Evolutionary conservation across 2,888 invertebrate genomes (phyloP).

Genomic region (Opisthograptis luteolata): DNA sequence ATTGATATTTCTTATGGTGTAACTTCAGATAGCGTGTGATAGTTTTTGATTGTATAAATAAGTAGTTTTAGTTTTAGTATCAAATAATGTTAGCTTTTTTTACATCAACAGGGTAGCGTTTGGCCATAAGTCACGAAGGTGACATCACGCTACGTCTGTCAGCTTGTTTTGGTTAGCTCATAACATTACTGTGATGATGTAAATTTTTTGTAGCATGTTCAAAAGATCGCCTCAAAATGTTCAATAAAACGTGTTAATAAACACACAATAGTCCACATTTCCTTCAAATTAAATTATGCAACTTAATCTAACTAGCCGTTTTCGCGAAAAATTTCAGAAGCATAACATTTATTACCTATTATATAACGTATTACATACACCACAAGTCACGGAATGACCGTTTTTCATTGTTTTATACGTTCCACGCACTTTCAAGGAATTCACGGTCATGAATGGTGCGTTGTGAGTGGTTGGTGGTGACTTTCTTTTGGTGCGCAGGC

Average conservation of each 20-base stretch:
- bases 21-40: too few species aligned
- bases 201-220: too few species aligned
- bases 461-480: slow-evolving; percentile 37
- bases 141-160: too few species aligned
- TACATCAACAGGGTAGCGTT: too few species aligned
- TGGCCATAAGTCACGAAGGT: too few species aligned
- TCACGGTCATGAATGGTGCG: slow-evolving; percentile 65
- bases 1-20: not conserved
- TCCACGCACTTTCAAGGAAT: slow-evolving; percentile 61
- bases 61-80: too few species aligned
- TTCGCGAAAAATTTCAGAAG: slow-evolving; percentile 23
- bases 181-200: too few species aligned
- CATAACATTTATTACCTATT: slow-evolving; percentile 28
- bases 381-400: slow-evolving; percentile 50
- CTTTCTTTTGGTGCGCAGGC: slow-evolving; percentile 63
- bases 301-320: slow-evolving; percentile 18
- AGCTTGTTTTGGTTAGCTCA: too few species aligned
- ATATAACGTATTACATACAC: slow-evolving; percentile 21
- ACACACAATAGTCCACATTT: slow-evolving; percentile 6
- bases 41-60: too few species aligned
- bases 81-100: too few species aligned
- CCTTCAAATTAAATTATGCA: slow-evolving; percentile 15
- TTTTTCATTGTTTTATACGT: slow-evolving; percentile 63
- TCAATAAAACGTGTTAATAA: slow-evolving; percentile 5
- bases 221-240: too few species aligned